Percentiles rank a stretch among this genome's conserved stretches.
phyloP scores from a whole-genome alignment of 2,888 invertebrate species.

The Parthenolecanium corni region DNA sequence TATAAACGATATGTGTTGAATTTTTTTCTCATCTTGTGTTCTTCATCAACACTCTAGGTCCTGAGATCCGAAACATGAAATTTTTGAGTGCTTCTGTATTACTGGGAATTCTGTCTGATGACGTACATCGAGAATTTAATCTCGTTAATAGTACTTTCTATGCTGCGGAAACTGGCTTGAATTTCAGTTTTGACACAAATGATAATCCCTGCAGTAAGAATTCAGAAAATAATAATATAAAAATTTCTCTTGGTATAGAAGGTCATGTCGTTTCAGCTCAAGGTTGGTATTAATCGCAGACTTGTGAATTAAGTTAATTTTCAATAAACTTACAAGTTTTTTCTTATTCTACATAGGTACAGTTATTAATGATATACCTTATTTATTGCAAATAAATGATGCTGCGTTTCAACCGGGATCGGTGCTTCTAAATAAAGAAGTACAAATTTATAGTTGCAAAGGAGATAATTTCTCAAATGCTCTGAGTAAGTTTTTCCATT shows the following conservation, averaged over 20 bases:
- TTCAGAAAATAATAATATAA: too few species aligned
- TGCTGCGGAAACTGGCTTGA: constrained; percentile 43
- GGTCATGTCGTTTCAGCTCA: neutral
- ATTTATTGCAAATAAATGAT: constrained; percentile 39
- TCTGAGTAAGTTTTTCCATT: too few species aligned
- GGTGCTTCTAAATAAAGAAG: constrained; percentile 36
- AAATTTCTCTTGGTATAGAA: neutral
- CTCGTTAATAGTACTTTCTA: constrained; percentile 46
- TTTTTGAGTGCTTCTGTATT: constrained; percentile 44
- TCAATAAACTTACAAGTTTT: too few species aligned
- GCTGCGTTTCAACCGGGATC: constrained; percentile 37
- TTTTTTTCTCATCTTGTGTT: constrained; percentile 29
- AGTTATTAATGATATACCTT: constrained; percentile 36
- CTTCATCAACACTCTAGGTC: too few species aligned
- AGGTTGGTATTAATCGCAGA: neutral
- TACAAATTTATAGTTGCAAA: constrained; percentile 33
- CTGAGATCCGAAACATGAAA: constrained; percentile 37
- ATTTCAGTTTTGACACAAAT: constrained; percentile 5
- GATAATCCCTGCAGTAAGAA: neutral
- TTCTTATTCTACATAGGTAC: constrained; percentile 37
- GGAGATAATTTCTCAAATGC: too few species aligned
- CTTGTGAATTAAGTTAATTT: neutral
- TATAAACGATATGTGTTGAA: neutral
- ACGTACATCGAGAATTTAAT: constrained; percentile 42
- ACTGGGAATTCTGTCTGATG: constrained; percentile 43